phyloP scores from a whole-genome alignment of 2,797 vertebrate species.

The Brachyrhaphis roseni region DNA sequence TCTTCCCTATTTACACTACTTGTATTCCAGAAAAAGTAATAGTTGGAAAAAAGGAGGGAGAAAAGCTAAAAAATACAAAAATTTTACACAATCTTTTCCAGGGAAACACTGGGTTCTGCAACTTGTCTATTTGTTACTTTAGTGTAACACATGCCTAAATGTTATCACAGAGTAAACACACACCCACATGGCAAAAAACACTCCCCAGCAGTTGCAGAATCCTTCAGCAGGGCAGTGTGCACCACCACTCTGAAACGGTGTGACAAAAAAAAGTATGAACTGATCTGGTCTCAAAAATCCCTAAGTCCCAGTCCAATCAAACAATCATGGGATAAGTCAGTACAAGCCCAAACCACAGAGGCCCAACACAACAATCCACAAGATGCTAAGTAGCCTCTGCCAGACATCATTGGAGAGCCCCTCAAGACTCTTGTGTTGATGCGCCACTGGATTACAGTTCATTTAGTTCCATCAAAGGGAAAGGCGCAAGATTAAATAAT shows the following conservation, averaged over 20 bases:
- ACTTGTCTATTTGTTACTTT: neutral
- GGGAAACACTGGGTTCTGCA: neutral
- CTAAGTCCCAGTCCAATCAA: neutral
- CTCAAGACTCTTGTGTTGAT: neutral
- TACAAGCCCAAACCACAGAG: neutral
- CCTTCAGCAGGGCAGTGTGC: neutral
- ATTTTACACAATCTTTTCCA: neutral
- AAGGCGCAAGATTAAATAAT: neutral
- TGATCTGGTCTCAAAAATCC: neutral
- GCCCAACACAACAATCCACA: neutral
- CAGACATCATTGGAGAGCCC: neutral
- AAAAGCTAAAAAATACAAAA: neutral
- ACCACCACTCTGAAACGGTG: neutral
- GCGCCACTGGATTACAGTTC: neutral
- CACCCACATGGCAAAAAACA: neutral
- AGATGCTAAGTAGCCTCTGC: neutral
- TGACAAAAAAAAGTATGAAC: neutral
- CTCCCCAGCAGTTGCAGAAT: neutral
- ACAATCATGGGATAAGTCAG: constrained; percentile 2
- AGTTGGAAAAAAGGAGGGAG: constrained; percentile 3
- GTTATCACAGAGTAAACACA: neutral
- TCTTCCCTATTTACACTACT: neutral
- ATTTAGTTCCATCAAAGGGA: neutral
- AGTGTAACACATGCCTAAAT: neutral
- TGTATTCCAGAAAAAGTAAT: constrained; percentile 22